Percentiles rank a stretch among this genome's conserved stretches.
phyloP scores from a whole-genome alignment of 2,888 invertebrate genomes.

The Celastrina argiolus region DNA sequence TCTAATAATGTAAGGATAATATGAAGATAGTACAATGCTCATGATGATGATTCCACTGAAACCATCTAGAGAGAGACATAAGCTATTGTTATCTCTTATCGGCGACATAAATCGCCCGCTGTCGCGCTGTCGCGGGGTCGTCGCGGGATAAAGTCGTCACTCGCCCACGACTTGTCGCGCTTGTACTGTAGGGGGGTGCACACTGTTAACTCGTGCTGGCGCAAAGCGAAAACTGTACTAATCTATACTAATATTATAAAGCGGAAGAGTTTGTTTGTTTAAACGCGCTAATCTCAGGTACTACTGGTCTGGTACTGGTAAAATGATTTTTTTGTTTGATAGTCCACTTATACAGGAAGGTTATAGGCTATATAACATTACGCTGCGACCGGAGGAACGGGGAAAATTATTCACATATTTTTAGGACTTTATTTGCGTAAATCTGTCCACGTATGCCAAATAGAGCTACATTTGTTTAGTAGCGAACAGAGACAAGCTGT shows the following conservation, averaged over 20 bases:
- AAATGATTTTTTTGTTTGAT: no score
- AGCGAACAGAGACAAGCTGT: no score
- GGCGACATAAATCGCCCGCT: conserved; percentile 23
- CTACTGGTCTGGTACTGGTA: no score
- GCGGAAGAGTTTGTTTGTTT: background rate
- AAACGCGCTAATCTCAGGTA: no score
- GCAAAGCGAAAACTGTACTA: background rate
- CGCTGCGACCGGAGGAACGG: no score
- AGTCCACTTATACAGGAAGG: no score
- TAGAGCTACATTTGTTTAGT: no score
- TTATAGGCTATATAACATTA: no score
- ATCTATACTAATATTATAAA: no score
- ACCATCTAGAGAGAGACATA: conserved; percentile 2
- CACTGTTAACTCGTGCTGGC: background rate
- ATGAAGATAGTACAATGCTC: background rate
- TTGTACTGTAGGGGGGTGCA: conserved; percentile 29
- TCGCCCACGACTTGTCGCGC: conserved; percentile 47
- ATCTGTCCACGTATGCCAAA: no score
- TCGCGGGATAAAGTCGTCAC: conserved; percentile 67
- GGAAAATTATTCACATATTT: no score
- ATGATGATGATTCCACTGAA: background rate
- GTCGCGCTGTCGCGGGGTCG: conserved; percentile 42
- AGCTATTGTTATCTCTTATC: conserved; percentile 13
- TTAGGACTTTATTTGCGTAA: no score
- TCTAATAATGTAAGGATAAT: background rate